phyloP scores from a whole-genome alignment of 2,888 invertebrate genomes.

The Aphodius sticticus region DNA sequence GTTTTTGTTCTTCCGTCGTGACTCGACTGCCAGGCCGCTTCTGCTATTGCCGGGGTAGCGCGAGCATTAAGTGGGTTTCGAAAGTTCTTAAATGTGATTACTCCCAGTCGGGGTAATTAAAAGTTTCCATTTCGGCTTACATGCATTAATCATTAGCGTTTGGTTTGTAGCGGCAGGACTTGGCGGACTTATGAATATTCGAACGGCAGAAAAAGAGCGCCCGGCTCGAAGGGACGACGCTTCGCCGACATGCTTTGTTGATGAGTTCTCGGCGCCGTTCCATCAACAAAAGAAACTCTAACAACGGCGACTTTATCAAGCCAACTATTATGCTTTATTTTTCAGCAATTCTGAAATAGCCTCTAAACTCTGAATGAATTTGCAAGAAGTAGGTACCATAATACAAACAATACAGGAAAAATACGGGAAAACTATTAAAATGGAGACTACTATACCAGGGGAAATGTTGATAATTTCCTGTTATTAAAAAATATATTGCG shows the following conservation, averaged over 20 bases:
- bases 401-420: too few species aligned
- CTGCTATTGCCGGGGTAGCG: background rate
- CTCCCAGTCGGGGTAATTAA: conserved; percentile 20
- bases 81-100: conserved; percentile 22
- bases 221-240: background rate
- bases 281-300: background rate
- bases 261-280: background rate
- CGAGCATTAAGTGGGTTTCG: conserved; percentile 18
- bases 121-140: conserved; percentile 12
- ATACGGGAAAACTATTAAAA: too few species aligned
- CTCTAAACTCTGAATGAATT: too few species aligned
- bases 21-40: background rate
- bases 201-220: background rate
- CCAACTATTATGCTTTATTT: background rate
- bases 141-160: conserved; percentile 4
- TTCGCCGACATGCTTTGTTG: background rate
- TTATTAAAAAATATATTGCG: background rate
- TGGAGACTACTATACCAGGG: too few species aligned
- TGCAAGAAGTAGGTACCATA: too few species aligned
- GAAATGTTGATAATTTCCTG: too few species aligned
- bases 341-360: too few species aligned
- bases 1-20: background rate
- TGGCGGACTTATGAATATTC: background rate
- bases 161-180: background rate
- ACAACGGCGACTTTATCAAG: background rate